These are phyloP conservation scores for Danio tinwini DNA, from an alignment of 2,797 vertebrate genomes.

Conservation along the genomic window DNA sequence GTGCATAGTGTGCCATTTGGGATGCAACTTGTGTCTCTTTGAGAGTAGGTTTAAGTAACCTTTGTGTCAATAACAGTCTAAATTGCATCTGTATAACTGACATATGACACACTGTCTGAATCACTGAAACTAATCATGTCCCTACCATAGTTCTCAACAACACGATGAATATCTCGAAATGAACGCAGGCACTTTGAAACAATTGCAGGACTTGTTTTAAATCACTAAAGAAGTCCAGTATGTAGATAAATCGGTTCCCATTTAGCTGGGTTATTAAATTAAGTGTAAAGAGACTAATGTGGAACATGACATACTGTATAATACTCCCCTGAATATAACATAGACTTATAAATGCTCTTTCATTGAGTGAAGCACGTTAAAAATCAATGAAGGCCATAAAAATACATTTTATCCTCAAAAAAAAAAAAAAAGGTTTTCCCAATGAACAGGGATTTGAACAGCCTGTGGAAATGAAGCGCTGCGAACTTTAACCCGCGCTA, in stretches of 20 bases:
- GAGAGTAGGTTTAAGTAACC: background rate
- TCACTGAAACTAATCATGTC: background rate
- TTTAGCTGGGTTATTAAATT: background rate
- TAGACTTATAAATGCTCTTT: background rate
- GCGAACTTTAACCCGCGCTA: conserved; percentile 56
- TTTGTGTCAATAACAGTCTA: background rate
- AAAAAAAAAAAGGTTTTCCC: background rate
- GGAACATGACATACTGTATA: background rate
- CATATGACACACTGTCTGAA: background rate
- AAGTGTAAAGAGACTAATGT: background rate
- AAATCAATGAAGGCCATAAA: conserved; percentile 18
- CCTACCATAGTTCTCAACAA: background rate
- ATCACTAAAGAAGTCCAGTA: background rate
- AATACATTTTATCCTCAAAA: background rate
- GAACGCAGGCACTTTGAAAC: too few relatives aligned
- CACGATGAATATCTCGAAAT: background rate
- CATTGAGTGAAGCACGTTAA: background rate
- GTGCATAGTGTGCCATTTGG: too few relatives aligned
- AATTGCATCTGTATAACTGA: background rate
- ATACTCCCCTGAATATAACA: background rate
- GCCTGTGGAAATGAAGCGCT: conserved; percentile 18
- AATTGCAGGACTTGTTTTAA: too few relatives aligned
- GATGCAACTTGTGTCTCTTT: background rate
- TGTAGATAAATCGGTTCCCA: background rate
- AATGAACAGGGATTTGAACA: conserved; percentile 32